Conservation (phyloP, 1,140 invertebrate species). For the Chymomyza costata region DNA sequence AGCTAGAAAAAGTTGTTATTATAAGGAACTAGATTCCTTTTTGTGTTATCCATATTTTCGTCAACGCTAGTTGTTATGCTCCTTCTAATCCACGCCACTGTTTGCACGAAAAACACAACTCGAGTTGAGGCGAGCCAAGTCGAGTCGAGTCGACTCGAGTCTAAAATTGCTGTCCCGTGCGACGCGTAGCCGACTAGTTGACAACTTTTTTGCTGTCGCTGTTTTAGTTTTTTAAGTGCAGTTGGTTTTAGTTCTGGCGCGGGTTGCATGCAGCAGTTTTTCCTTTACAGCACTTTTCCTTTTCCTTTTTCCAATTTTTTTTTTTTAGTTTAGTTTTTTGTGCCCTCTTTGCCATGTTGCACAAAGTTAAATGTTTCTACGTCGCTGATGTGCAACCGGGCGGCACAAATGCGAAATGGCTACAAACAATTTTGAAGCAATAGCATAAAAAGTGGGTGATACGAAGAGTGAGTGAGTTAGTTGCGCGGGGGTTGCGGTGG, state of each 20-base stretch:
- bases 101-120: slow-evolving; percentile 47
- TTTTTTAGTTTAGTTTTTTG: slow-evolving; percentile 19
- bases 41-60: no score
- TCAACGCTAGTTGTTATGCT: no score
- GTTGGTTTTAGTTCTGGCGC: slow-evolving; percentile 53
- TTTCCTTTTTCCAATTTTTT: slow-evolving; percentile 1
- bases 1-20: no score
- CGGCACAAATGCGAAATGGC: slow-evolving; percentile 71
- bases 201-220: slow-evolving; percentile 56
- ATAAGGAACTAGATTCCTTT: no score
- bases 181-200: slow-evolving; percentile 41
- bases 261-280: no score
- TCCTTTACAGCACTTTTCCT: slow-evolving; percentile 23
- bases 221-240: slow-evolving; percentile 61
- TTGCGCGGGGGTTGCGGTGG: background rate
- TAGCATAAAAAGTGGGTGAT: slow-evolving; percentile 64
- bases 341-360: slow-evolving; percentile 49
- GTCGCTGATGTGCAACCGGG: slow-evolving; percentile 58
- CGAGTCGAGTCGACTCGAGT: slow-evolving; percentile 1
- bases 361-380: slow-evolving; percentile 69
- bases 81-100: no score
- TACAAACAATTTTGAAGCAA: slow-evolving; percentile 72
- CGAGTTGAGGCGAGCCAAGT: slow-evolving; percentile 30
- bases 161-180: slow-evolving; percentile 3
- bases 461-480: slow-evolving; percentile 12